Percentiles rank a stretch among this genome's conserved stretches.
phyloP scores from a whole-genome alignment of 2,888 invertebrate species.

The Salpingus planirostris region DNA sequence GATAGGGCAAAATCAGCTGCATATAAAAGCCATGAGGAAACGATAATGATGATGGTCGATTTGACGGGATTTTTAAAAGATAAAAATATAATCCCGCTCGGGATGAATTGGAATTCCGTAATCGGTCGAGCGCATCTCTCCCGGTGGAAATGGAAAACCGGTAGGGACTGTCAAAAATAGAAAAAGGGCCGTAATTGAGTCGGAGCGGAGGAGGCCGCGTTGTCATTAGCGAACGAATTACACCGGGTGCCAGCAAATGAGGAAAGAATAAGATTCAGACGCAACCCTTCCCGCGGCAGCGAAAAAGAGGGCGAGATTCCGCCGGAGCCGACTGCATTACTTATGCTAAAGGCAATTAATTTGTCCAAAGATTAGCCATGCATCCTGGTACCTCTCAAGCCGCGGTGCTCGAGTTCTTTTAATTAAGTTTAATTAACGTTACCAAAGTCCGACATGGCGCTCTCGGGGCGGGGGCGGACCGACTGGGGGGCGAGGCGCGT shows the following conservation, averaged over 20 bases:
- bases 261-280: slow-evolving; percentile 29
- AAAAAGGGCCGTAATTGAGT: slow-evolving; percentile 22
- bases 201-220: slow-evolving; percentile 18
- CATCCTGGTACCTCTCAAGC: slow-evolving; percentile 39
- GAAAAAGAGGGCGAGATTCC: slow-evolving; percentile 1
- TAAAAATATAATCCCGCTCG: too few species aligned
- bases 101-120: too few species aligned
- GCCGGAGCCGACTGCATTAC: slow-evolving; percentile 29
- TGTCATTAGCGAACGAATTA: slow-evolving; percentile 19
- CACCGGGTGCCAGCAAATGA: slow-evolving; percentile 24
- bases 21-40: too few species aligned
- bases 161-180: slow-evolving; percentile 4
- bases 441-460: slow-evolving; percentile 42
- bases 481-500: slow-evolving; percentile 14
- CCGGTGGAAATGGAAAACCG: too few species aligned
- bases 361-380: slow-evolving; percentile 44
- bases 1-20: too few species aligned
- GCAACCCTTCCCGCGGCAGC: slow-evolving; percentile 13
- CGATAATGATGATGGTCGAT: too few species aligned
- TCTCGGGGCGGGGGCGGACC: slow-evolving; percentile 17
- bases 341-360: slow-evolving; percentile 43
- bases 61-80: too few species aligned
- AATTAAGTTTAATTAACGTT: slow-evolving; percentile 47
- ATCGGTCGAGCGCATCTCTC: too few species aligned
- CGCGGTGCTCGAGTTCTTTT: slow-evolving; percentile 40